These are phyloP conservation scores for Notiomystis cincta DNA, from an alignment of 2,113 vertebrate genomes.

Conservation along the genomic window DNA sequence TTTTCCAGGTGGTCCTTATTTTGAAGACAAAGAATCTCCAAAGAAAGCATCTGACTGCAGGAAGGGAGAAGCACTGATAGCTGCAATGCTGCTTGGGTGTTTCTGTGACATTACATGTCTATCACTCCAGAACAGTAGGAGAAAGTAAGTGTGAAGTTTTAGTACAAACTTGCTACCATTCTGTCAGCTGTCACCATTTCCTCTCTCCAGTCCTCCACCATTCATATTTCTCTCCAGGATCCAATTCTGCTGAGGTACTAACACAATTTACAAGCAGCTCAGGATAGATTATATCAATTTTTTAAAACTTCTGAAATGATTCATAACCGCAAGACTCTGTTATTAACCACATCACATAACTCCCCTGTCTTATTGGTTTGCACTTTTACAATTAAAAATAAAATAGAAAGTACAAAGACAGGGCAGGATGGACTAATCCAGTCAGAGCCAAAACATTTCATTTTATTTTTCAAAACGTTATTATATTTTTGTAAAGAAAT, in stretches of 20 bases:
- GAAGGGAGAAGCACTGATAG: background rate
- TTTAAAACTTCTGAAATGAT: background rate
- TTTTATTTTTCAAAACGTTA: background rate
- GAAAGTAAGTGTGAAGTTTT: constrained; percentile 9
- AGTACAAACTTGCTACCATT: background rate
- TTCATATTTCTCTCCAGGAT: background rate
- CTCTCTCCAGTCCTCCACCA: background rate
- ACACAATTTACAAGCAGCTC: background rate
- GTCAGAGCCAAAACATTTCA: background rate
- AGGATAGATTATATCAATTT: background rate
- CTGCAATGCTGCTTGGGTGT: background rate
- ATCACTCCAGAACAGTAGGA: background rate
- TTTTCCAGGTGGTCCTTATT: background rate
- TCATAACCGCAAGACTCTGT: background rate
- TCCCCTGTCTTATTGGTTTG: background rate
- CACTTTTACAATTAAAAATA: background rate
- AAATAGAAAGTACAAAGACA: background rate
- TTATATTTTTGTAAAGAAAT: background rate
- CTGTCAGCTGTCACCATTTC: constrained; percentile 9
- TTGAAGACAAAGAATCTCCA: background rate
- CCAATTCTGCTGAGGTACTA: background rate
- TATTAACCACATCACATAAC: background rate
- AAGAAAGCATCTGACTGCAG: background rate
- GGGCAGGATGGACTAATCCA: background rate
- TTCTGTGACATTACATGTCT: background rate